Evolutionary conservation across 2,113 vertebrate genomes (phyloP), one percentile per base, ranked within the genome.

Genomic region (Lampris incognitus): DNA sequence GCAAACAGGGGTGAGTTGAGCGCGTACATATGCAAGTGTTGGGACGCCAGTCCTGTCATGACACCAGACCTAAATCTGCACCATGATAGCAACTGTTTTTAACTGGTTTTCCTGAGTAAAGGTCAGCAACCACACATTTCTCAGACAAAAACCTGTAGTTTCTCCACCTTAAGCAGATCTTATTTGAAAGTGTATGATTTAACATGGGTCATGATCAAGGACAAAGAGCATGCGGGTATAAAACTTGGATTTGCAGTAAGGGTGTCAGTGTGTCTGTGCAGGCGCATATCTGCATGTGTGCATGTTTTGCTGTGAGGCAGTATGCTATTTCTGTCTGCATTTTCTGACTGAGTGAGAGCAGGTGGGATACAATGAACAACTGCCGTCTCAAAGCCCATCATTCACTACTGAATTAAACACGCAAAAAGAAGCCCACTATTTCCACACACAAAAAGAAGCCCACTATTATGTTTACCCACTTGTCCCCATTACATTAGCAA

Each of bases 311-410:
- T 73, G 71, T 83, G 67, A 73, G 79, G 81, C 82, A 87, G 72
- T 24, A 2, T 76, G 91, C 88, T 91, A 90, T 92, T 91, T 90
- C 55, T 66, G 89, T 85, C 86, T 51, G 68, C 63, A 52, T 11
- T 76, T 78, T 79, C 78, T 87, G 83, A 92, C 76, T 39, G 65
- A 87, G 83, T 2, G 9, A 73, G 73, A 89, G 82, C 90, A 93
- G 91, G 87, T 93, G 92, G 82, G 74, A 76, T 72, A 91, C 88
- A 91, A 91, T 86, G 81, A 82, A 75, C 87, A 88, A 87, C 84
- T 91, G 84, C 72, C 68, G 68, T 50, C 11, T 46, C 49, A 4
- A 55, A 37, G 11, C 52, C 63, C 63, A 58, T 78, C 83, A 51
- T 57, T 74, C 68, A 65, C 41, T 56, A 24, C 44, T 65, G 74